Evolutionary conservation across 2,113 vertebrate species (phyloP).

Genomic region (Hylia prasina): DNA sequence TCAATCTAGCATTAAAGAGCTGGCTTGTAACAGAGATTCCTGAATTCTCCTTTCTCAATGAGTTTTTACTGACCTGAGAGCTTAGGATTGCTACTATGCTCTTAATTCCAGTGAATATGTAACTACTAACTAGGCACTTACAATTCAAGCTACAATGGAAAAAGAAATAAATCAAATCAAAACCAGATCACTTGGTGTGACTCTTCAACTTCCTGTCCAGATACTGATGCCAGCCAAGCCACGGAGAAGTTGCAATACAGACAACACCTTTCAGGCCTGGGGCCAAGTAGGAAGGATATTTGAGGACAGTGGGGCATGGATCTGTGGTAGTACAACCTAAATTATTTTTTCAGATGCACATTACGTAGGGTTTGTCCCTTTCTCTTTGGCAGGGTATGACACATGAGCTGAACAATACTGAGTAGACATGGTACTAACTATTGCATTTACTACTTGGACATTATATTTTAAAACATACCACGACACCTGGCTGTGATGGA

Average conservation of each 20-base stretch:
- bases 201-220: neutral
- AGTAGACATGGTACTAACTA: neutral
- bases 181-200: neutral
- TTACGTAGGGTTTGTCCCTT: neutral
- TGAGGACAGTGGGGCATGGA: neutral
- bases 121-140: neutral
- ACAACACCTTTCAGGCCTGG: neutral
- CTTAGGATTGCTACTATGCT: neutral
- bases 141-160: neutral
- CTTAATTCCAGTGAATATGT: neutral
- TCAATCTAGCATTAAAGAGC: neutral
- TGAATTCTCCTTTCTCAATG: neutral
- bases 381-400: neutral
- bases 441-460: neutral
- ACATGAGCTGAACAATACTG: neutral
- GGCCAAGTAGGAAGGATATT: neutral
- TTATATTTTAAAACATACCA: neutral
- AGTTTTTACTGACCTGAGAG: neutral
- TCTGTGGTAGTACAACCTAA: neutral
- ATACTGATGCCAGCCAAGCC: neutral
- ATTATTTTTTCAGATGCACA: neutral
- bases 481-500: neutral
- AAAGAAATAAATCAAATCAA: neutral
- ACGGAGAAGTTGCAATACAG: neutral
- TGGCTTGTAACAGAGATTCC: neutral